Base-by-base conservation (phyloP, 2,888 invertebrate genomes). In the Clistopyga incitator region DNA sequence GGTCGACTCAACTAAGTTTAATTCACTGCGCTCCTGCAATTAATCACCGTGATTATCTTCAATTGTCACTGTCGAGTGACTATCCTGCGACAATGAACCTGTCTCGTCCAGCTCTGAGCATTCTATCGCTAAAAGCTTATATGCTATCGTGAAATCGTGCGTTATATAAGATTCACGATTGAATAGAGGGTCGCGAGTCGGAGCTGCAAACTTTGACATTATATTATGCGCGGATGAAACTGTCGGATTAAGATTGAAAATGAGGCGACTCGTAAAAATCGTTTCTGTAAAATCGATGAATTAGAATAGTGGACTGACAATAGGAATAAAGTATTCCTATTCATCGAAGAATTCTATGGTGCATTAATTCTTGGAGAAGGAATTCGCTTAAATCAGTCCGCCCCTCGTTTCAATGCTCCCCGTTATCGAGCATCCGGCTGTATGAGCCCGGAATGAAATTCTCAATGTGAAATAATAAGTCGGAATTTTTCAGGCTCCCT, bases 311-410 rank as follows among this genome's bases (percentile, higher is more conserved):
- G n/a, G n/a, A n/a, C n/a, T n/a, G n/a, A n/a, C n/a, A n/a, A n/a
- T n/a, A n/a, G n/a, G n/a, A n/a, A n/a, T n/a, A n/a, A n/a, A n/a
- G 23, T 23, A 54, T 56, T 25, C 23, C 45, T 25, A 59, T 59
- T 72, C 72, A 59, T 45, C 45, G 59, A 2, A 20, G 34, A 70
- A 56, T 71, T 56, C 71, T 23, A 42, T 56, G n/a, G 42, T 47
- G 20, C 50, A 74, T 74, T 61, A 59, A 61, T 50, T 18, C 18
- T 29, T 15, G 18, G 23, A 29, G 42, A 45, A 56, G 52, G 68
- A 68, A 77, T 68, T 56, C 56, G 59, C 56, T 77, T 45, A 56
- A 59, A 68, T 68, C 54, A 47, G 4, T 77, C 15, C 25, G 29
- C n/a, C 4, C 52, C 29, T 42, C 45, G 29, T 56, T 56, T 34